phyloP scores from a whole-genome alignment of 2,113 vertebrate species.

The Recurvirostra avosetta region DNA sequence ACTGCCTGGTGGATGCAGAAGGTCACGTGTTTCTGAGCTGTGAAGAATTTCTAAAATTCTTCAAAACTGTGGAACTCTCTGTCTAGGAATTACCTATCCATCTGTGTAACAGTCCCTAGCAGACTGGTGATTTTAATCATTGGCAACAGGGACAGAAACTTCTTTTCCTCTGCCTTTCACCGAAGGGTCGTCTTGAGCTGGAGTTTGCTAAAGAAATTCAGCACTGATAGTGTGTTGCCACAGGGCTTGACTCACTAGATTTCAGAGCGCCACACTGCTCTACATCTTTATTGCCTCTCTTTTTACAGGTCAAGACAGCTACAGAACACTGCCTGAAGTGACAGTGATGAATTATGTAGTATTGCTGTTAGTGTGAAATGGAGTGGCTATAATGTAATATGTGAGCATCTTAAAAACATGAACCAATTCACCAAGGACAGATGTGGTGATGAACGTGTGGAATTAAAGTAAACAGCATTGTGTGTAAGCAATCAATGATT shows the following conservation, averaged over 20 bases:
- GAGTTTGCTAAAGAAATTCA: slow-evolving; percentile 9
- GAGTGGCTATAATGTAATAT: slow-evolving; percentile 60
- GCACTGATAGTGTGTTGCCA: background rate
- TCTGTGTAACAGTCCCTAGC: background rate
- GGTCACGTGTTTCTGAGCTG: background rate
- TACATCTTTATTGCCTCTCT: slow-evolving; percentile 28
- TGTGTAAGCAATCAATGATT: slow-evolving; percentile 48
- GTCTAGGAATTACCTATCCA: background rate
- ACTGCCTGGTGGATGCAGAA: background rate
- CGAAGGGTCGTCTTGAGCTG: background rate
- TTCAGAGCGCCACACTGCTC: slow-evolving; percentile 2
- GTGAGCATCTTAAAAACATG: slow-evolving; percentile 55
- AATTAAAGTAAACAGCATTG: slow-evolving; percentile 35
- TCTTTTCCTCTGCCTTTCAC: background rate
- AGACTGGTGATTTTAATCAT: background rate
- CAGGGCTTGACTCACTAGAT: background rate
- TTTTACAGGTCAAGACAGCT: slow-evolving; percentile 52
- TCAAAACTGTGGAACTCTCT: background rate
- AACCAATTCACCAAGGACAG: slow-evolving; percentile 40
- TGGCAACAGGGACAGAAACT: background rate
- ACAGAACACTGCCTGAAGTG: slow-evolving; percentile 34
- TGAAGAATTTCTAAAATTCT: background rate
- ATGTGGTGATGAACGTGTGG: slow-evolving; percentile 16
- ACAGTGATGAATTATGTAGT: slow-evolving; percentile 51
- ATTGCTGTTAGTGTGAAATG: slow-evolving; percentile 59